Base-by-base conservation (phyloP, 1,140 invertebrate species). In the Brachionus paranguensis region DNA sequence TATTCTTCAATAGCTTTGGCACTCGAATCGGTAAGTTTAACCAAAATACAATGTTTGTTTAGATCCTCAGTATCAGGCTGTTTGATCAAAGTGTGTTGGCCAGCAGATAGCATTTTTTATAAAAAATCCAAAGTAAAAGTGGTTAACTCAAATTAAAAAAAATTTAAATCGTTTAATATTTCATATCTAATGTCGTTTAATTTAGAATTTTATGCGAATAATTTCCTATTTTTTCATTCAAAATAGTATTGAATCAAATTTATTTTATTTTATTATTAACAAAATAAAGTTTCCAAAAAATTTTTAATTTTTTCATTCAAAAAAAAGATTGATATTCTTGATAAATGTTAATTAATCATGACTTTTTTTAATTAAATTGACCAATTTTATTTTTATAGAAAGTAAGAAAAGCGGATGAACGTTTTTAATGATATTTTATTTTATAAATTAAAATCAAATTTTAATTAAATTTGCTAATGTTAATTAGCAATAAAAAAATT, bases 1-100 rank as follows among this genome's bases (percentile, higher is more conserved):
- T 37, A 81, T 64, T 81, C 78, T 45, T 81, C 78, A 64, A 81
- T 81, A 7, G 78, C 78, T 68, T 81, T 81, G 17, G 17, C 50
- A 47, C 78, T 81, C 2, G 78, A 81, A 47, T 81, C 78, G 29
- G 78, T 81, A 4, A 81, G 27, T 37, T 81, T 81, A 6, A 81
- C 78, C 12, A 81, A 47, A 64, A 81, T 68, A 64, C 78, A 81
- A 14, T 81, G 50, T 8, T 81, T 81, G 33, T 81, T 64, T 37
- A 45, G 17, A 24, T 81, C 78, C 0, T 81, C 78, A 24, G 27
- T 33, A 60, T 81, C 78, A 45, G 78, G 78, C 29, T 81, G 78
- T 4, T 60, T 68, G 11, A 29, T 81, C 37, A 81, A 47, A 41
- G 78, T 81, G 24, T 81, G 78, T 47, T 81, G 78, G 14, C 78